Evolutionary conservation across 2,888 invertebrate genomes (phyloP).

Genomic region (Melipona beecheii): DNA sequence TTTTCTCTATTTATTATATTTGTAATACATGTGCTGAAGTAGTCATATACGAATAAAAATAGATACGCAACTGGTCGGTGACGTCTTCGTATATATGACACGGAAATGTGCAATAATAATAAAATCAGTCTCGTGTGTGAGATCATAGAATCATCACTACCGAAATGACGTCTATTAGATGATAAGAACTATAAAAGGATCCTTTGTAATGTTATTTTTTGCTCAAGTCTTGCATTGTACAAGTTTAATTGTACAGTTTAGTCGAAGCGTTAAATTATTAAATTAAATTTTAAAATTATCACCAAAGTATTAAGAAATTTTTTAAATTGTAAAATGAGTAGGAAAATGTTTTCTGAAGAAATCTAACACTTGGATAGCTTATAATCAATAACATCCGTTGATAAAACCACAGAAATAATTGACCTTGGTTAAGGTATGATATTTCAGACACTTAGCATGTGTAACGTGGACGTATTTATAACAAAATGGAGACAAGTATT

Average conservation of each 20-base stretch:
- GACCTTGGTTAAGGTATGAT: background rate
- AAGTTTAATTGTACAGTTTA: background rate
- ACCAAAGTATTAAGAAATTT: background rate
- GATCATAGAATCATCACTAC: background rate
- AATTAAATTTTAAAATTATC: background rate
- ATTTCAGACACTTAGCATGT: background rate
- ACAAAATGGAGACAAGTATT: background rate
- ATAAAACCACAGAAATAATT: background rate
- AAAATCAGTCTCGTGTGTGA: background rate
- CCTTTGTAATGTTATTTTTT: background rate
- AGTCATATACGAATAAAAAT: background rate
- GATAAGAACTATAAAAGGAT: background rate
- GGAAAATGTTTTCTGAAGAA: background rate
- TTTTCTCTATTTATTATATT: background rate
- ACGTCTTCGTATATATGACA: background rate
- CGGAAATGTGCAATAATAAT: constrained; percentile 24
- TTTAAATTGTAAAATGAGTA: background rate
- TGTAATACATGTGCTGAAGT: background rate
- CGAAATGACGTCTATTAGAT: constrained; percentile 7
- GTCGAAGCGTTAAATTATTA: background rate
- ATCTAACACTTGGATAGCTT: background rate
- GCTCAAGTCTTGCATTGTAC: background rate
- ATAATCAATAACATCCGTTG: background rate
- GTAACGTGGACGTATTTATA: background rate
- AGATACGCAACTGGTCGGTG: background rate